Base-by-base conservation (phyloP, 2,797 vertebrate genomes). In the Hippoglossus hippoglossus region DNA sequence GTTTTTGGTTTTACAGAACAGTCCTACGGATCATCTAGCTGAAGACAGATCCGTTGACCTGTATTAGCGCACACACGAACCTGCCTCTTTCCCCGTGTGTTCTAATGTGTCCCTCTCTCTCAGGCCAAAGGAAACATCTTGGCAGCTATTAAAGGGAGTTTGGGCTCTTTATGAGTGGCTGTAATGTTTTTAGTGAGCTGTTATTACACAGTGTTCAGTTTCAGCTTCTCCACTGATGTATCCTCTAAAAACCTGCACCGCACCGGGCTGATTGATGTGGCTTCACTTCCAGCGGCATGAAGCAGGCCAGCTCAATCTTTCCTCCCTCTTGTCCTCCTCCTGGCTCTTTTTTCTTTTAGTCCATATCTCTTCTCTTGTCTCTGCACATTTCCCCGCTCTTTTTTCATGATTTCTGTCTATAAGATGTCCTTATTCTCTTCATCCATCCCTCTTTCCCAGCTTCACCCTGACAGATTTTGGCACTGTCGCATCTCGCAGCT, bases 111-210 rank as follows among this genome's bases (percentile, higher is more conserved):
- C 82, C 75, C 59, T 19, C 50, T 52, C 55, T 74, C 74, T 55
- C 26, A 61, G 76, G 85, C 85, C 83, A 93, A 93, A 91, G 86
- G 84, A 92, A 93, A 93, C 91, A 91, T 85, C 75, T 68, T 61
- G 21, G 79, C 83, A 81, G 88, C 92, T 89, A 90, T 93, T 88
- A 91, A 92, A 90, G 90, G 55, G 75, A 71, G 83, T 81, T 89
- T 79, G 75, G 84, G 70, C 81, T 77, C 84, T 92, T 92, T 89
- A 92, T 91, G 86, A 90, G 87, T 60, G 74, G 77, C 88, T 86
- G 90, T 91, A 91, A 93, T 92, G 92, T 94, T 93, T 94, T 91
- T 81, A 89, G 85, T 87, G 87, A 88, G 83, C 84, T 90, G 84
- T 91, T 93, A 92, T 94, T 91, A 91, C 85, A 81, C 79, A 80